These are phyloP conservation scores for Drosophila dunni DNA, from an alignment of 1,140 invertebrate species.

Conservation along the genomic window DNA sequence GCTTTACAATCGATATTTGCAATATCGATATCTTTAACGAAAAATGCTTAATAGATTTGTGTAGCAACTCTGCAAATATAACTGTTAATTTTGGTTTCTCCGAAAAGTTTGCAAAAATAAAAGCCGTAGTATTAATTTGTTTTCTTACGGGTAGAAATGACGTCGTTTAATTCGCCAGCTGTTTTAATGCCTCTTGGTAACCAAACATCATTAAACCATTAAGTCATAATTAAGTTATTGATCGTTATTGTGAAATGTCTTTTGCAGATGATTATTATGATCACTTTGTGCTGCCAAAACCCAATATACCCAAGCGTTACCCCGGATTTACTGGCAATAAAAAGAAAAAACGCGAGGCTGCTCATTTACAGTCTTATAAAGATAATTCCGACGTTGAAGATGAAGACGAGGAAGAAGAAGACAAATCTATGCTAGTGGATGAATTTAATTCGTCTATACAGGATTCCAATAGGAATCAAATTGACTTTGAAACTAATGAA, in stretches of 20 bases:
- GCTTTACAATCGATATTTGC: not conserved
- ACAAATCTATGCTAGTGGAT: not conserved
- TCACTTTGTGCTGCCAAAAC: constrained; percentile 46
- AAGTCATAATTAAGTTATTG: not conserved
- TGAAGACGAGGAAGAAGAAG: not conserved
- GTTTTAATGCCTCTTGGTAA: constrained; percentile 46
- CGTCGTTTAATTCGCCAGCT: constrained; percentile 28
- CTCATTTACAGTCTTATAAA: constrained; percentile 43
- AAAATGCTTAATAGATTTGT: not conserved
- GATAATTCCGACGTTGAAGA: constrained; percentile 20
- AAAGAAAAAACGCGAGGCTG: constrained; percentile 35
- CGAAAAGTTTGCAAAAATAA: not conserved
- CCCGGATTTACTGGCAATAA: not conserved
- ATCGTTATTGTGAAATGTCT: not conserved
- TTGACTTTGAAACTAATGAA: constrained; percentile 51
- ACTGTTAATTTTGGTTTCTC: constrained; percentile 23
- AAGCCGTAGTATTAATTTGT: not conserved
- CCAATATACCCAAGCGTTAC: constrained; percentile 35
- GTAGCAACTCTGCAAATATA: constrained; percentile 20
- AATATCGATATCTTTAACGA: not conserved
- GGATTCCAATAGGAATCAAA: constrained; percentile 34
- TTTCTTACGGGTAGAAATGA: constrained; percentile 27
- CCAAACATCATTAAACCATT: too few species aligned
- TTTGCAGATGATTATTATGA: constrained; percentile 53
- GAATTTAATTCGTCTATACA: constrained; percentile 13